Base-by-base conservation (phyloP, 2,888 invertebrate genomes). In the Tenodera sinensis region DNA sequence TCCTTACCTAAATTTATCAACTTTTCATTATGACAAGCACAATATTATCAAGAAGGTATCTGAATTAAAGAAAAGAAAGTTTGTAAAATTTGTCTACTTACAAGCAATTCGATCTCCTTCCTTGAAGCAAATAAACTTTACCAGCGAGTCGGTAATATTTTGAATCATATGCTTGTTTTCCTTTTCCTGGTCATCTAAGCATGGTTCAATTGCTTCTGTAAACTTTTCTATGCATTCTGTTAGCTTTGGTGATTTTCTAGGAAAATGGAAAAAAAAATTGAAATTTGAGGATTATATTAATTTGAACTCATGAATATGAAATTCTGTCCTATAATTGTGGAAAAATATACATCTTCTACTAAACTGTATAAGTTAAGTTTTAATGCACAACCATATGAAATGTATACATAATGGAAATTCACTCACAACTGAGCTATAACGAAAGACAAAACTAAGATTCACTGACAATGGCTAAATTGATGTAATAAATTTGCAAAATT, bases 31-130 rank as follows among this genome's bases (percentile, higher is more conserved):
- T 8, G 1, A 34, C 34, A 28, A 0, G 28, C 20, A 27, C 34
- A 85, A 84, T 89, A 30, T 25, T 82, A 25, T 85, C 71, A 83
- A 84, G 3, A 28, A 12, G 8, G 20, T 9, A 9, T 28, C 83
- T 27, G 27, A 27, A n/a, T 8, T 6, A 0, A 28, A 84, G 0
- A 28, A 25, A 4, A 20, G 1, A 83, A 15, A 14, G 7, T 15
- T 7, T 34, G 8, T 71, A 42, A 42, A 42, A 42, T 34, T 8
- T 42, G 42, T 42, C 42, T 90, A 95, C 96, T 94, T 93, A 97
- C 97, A 93, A 0, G 97, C 97, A 91, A 97, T 96, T 91, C 97
- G 95, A 92, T 97, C 97, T 14, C 97, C 97, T 91, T 97, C 97
- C 91, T 97, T 97, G 92, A 94, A 96, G 92, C 97, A 97, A 34